Percentiles rank a stretch among this genome's conserved stretches.
These are phyloP conservation scores for Pseudorectes ferrugineus DNA, from an alignment of 2,113 vertebrate species.

Conservation along the genomic window DNA sequence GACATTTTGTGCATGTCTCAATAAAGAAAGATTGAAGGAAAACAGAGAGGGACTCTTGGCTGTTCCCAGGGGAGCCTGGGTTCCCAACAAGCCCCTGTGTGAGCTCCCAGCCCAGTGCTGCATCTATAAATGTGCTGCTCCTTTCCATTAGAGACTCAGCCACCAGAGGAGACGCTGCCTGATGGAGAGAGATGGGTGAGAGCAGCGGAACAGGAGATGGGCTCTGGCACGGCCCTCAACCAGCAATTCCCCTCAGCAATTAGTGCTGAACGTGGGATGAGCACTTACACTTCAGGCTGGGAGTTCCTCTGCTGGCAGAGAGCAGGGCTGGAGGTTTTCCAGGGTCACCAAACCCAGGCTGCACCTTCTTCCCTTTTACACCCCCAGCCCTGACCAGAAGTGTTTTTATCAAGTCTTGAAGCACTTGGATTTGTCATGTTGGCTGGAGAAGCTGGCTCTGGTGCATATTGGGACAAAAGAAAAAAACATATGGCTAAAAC, in stretches of 20 bases:
- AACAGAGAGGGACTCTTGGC: neutral
- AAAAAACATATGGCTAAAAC: rapidly evolving
- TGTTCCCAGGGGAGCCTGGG: neutral
- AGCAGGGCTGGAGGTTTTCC: neutral
- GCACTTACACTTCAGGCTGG: neutral
- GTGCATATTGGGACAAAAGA: neutral
- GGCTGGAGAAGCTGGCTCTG: neutral
- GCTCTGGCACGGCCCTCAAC: neutral
- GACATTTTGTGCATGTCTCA: neutral
- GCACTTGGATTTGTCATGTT: neutral
- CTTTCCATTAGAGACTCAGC: slow-evolving; percentile 8
- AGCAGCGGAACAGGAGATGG: neutral
- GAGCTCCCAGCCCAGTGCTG: neutral
- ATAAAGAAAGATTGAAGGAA: neutral
- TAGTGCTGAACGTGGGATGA: neutral
- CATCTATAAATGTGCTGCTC: neutral
- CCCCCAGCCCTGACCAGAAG: rapidly evolving
- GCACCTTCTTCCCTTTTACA: neutral
- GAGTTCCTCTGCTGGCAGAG: neutral
- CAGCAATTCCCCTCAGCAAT: neutral
- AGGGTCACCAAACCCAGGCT: neutral
- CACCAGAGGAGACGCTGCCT: neutral
- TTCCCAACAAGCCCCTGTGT: neutral
- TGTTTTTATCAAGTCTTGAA: neutral
- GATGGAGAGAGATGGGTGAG: slow-evolving; percentile 33